Conservation (phyloP, 2,797 vertebrate genomes). For the Sebastiscus albofasciatus region DNA sequence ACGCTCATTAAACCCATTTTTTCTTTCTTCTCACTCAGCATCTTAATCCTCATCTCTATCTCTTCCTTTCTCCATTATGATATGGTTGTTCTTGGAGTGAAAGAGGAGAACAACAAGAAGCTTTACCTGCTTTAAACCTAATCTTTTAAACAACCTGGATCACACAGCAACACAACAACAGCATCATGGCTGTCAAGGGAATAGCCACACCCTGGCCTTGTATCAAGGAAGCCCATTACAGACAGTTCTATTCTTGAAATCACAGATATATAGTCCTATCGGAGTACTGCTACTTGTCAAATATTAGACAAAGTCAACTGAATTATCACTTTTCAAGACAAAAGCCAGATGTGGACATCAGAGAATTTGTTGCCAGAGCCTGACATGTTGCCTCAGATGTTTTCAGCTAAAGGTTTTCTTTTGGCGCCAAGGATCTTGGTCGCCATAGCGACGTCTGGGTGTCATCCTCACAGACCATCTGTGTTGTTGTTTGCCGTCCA, state of each 20-base stretch:
- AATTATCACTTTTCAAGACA: not conserved
- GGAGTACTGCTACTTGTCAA: not conserved
- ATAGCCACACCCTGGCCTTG: conserved; percentile 15
- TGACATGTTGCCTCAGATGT: conserved; percentile 35
- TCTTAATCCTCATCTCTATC: not conserved
- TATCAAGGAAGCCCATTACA: not conserved
- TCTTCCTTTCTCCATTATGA: not conserved
- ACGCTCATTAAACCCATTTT: not conserved
- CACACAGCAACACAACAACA: not conserved
- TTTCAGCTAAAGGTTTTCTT: conserved; percentile 41
- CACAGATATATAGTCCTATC: not conserved
- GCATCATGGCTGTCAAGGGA: not conserved
- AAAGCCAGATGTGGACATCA: not conserved
- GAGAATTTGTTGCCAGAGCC: conserved; percentile 6
- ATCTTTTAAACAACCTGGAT: not conserved
- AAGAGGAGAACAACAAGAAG: not conserved
- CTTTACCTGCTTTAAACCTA: not conserved
- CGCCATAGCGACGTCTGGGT: conserved; percentile 63
- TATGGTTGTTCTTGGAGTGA: not conserved
- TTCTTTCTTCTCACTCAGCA: not conserved
- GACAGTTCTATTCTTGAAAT: not conserved
- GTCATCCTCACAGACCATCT: conserved; percentile 75
- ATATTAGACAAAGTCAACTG: not conserved
- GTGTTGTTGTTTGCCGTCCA: conserved; percentile 65
- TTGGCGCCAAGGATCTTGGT: conserved; percentile 47